Evolutionary conservation across 2,113 vertebrate genomes (phyloP).

Genomic region (Gymnorhina tibicen): DNA sequence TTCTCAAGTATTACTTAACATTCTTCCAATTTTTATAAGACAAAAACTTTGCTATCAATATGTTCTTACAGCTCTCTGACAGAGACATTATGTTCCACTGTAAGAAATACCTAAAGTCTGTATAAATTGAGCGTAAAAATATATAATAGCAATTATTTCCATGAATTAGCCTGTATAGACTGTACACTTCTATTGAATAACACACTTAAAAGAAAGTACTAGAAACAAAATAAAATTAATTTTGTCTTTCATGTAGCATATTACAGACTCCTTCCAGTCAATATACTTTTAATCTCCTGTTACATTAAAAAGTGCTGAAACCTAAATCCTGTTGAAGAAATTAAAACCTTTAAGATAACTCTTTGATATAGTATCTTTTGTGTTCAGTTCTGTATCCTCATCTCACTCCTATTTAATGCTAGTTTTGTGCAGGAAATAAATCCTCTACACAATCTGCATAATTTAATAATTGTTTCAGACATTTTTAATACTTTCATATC

Average conservation of each 20-base stretch:
- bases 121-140: background rate
- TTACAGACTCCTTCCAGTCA: background rate
- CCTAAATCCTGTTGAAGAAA: background rate
- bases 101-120: background rate
- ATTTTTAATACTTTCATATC: background rate
- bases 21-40: background rate
- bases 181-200: background rate
- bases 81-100: background rate
- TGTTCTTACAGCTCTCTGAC: background rate
- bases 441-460: background rate
- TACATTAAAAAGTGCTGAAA: background rate
- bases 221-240: background rate
- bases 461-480: background rate
- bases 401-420: background rate
- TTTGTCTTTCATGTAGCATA: background rate
- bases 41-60: background rate
- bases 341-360: background rate
- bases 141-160: background rate
- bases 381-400: background rate
- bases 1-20: background rate
- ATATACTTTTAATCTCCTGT: background rate
- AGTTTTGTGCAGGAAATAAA: background rate
- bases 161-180: background rate
- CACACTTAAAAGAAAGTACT: background rate
- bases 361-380: background rate